phyloP scores from a whole-genome alignment of 2,797 vertebrate species.

The Tolypeutes matacus region DNA sequence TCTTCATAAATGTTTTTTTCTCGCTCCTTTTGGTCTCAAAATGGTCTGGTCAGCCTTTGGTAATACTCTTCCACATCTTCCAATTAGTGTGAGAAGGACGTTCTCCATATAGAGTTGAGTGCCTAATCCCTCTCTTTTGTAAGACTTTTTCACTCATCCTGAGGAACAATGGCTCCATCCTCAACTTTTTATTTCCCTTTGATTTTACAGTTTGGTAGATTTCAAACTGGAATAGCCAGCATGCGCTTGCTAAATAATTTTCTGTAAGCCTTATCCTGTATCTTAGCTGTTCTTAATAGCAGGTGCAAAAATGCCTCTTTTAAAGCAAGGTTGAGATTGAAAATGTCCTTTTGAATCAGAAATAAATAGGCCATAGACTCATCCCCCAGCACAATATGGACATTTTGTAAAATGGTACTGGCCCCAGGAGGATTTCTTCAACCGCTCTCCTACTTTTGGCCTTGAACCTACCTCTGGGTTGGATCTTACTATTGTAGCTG shows the following conservation, averaged over 20 bases:
- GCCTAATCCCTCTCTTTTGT: conserved; percentile 65
- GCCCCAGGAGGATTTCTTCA: conserved; percentile 79
- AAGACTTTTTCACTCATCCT: conserved; percentile 51
- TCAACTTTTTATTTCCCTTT: conserved; percentile 60
- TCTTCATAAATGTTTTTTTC: neutral
- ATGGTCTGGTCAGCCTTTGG: conserved; percentile 66
- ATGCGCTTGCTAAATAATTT: conserved; percentile 76
- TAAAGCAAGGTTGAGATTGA: conserved; percentile 77
- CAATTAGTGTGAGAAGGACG: conserved; percentile 68
- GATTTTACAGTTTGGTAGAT: conserved; percentile 63
- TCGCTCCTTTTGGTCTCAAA: conserved; percentile 61
- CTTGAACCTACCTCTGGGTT: conserved; percentile 88
- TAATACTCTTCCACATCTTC: conserved; percentile 70
- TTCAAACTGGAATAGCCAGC: conserved; percentile 76
- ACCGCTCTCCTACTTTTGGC: conserved; percentile 81
- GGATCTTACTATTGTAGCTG: conserved; percentile 84
- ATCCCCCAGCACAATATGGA: conserved; percentile 76
- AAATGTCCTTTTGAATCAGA: conserved; percentile 73
- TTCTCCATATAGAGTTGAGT: conserved; percentile 80
- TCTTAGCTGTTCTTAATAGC: conserved; percentile 83
- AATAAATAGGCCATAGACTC: conserved; percentile 78
- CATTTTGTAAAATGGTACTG: conserved; percentile 79
- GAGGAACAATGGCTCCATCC: conserved; percentile 56
- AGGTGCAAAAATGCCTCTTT: conserved; percentile 80
- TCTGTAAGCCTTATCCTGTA: conserved; percentile 65